phyloP scores from a whole-genome alignment of 2,888 invertebrate genomes.

The Byasa hedistus region DNA sequence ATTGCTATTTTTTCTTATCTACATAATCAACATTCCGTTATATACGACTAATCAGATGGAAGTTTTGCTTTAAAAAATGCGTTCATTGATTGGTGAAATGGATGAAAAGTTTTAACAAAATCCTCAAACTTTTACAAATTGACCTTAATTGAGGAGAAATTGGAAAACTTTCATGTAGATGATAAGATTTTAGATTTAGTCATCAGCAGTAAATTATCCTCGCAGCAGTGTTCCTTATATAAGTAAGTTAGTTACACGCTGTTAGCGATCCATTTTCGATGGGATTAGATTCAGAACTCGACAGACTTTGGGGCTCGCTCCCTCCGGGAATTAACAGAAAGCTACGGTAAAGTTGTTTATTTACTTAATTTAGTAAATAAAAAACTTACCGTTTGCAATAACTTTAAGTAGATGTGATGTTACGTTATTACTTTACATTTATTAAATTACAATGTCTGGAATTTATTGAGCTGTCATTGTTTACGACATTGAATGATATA shows the following conservation, averaged over 20 bases:
- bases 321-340: background rate
- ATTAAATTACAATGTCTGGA: no score
- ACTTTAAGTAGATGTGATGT: no score
- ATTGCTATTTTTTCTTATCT: conserved; percentile 1
- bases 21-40: background rate
- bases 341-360: background rate
- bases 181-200: conserved; percentile 20
- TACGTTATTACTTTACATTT: no score
- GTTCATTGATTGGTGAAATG: no score
- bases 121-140: background rate
- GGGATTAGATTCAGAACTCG: conserved; percentile 45
- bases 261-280: conserved; percentile 39
- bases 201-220: conserved; percentile 20
- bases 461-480: no score
- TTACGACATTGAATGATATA: no score
- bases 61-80: no score
- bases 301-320: conserved; percentile 37
- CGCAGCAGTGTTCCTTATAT: conserved; percentile 24
- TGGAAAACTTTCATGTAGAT: conserved; percentile 10
- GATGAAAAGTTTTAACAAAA: no score
- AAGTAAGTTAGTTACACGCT: conserved; percentile 13
- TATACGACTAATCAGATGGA: no score
- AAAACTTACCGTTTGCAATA: no score
- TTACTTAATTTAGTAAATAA: no score
- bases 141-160: conserved; percentile 8